Evolutionary conservation across 2,888 invertebrate genomes (phyloP), one percentile per base, ranked within the genome.

Genomic region (Drosophila setosimentum): DNA sequence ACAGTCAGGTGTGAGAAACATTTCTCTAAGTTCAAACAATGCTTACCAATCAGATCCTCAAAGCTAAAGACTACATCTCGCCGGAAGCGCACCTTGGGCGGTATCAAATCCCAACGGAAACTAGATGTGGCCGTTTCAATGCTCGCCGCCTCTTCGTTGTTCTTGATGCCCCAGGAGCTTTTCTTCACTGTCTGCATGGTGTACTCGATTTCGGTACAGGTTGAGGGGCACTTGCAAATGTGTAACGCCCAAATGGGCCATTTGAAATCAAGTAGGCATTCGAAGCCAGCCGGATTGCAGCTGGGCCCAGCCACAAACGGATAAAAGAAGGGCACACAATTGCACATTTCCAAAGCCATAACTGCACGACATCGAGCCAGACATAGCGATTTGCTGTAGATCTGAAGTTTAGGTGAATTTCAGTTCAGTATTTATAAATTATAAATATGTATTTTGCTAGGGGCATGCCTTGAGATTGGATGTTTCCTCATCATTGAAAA

Each of bases 271-370:
- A 91, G 58, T 0, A 93, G 78, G 51, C 93, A 93, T 59, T 91
- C 91, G 62, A 92, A 93, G 2, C 92, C 93, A 11, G 89, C 86
- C 3, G 92, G 91, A 76, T 86, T 91, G 57, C 93, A 93, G 16
- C 83, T 88, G 13, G 90, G 86, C 0, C 92, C 93, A 24, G 90
- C 86, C 11, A 93, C 83, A 73, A 92, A 92, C 1, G 91, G 87
- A 78, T 95, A 95, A 83, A 95, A 95, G 73, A 94, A 94, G 3
- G 95, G 95, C 64, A 93, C 93, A 83, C 95, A 95, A 54, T 94
- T 94, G 83, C 95, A 95, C 80, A 94, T 92, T 80, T 94, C 92
- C 73, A 94, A 57, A 0, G 94, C 94, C 82, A 94, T 89, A 49
- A 92, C 83, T 57, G 94, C 94, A 16, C 95, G 92, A 80, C 95